A percentile compares a stretch with the other conserved stretches of the same genome.
Evolutionary conservation across 2,888 invertebrate genomes (phyloP).

Genomic region (Eilema caniola): DNA sequence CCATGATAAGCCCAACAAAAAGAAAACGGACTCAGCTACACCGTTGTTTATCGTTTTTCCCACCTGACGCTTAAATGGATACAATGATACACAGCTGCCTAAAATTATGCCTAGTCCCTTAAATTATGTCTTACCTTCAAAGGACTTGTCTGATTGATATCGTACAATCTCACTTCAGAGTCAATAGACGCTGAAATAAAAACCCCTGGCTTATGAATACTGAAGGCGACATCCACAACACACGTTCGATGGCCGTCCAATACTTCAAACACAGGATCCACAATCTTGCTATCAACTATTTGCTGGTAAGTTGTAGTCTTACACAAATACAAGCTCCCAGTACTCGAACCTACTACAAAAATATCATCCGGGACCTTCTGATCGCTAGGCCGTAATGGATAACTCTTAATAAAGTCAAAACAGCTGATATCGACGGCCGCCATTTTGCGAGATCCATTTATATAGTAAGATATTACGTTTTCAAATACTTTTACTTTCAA

Average conservation of each 20-base stretch:
- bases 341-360: slow-evolving; percentile 73
- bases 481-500: slow-evolving; percentile 63
- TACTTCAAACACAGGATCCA: slow-evolving; percentile 71
- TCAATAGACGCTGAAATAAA: slow-evolving; percentile 76
- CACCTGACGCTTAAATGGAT: too few relatives aligned
- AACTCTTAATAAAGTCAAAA: slow-evolving; percentile 74
- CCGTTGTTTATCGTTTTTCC: too few relatives aligned
- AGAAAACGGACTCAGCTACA: too few relatives aligned
- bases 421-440: slow-evolving; percentile 68
- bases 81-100: too few relatives aligned
- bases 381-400: slow-evolving; percentile 63
- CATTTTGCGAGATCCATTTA: slow-evolving; percentile 66
- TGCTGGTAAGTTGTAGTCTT: slow-evolving; percentile 56
- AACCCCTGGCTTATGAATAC: slow-evolving; percentile 65
- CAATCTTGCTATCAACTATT: slow-evolving; percentile 42
- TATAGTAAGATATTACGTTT: slow-evolving; percentile 62
- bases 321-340: slow-evolving; percentile 69
- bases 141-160: slow-evolving; percentile 67
- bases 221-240: slow-evolving; percentile 71
- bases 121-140: slow-evolving; percentile 64
- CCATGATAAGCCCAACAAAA: too few relatives aligned
- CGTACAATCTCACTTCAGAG: slow-evolving; percentile 74
- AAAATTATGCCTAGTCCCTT: too few relatives aligned
- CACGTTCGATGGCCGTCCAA: slow-evolving; percentile 69
- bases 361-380: slow-evolving; percentile 67